A percentile compares a stretch with the other conserved stretches of the same genome.
phyloP scores from a whole-genome alignment of 1,140 invertebrate genomes.

The Geopemphigus sp. region DNA sequence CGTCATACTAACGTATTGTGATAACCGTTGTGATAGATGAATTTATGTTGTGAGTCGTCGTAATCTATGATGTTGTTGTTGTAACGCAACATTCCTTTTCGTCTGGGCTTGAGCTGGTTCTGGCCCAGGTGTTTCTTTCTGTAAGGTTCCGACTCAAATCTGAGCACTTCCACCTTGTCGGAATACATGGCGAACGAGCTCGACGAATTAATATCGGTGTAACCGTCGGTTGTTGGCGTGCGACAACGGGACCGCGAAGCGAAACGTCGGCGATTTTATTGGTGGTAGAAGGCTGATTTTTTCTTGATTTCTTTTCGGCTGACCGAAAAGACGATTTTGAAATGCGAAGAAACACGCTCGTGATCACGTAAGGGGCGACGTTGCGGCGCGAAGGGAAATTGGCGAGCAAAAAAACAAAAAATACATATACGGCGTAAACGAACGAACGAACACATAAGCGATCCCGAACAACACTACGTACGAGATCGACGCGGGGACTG shows the following conservation, averaged over 20 bases:
- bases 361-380: too few species aligned
- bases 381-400: too few species aligned
- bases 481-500: constrained; percentile 22
- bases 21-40: constrained; percentile 31
- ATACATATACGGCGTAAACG: too few species aligned
- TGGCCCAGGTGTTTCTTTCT: not conserved
- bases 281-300: too few species aligned
- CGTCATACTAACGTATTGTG: constrained; percentile 30
- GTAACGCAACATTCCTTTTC: not conserved
- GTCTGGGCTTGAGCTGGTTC: not conserved
- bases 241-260: too few species aligned
- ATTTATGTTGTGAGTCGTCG: not conserved
- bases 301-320: too few species aligned
- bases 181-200: constrained; percentile 15
- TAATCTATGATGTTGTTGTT: constrained; percentile 36
- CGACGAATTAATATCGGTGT: too few species aligned
- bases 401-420: too few species aligned
- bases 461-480: not conserved
- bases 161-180: constrained; percentile 39
- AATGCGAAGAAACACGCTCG: too few species aligned
- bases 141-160: constrained; percentile 42
- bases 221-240: too few species aligned
- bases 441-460: not conserved
- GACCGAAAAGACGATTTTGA: too few species aligned
- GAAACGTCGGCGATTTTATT: too few species aligned